These are phyloP conservation scores for Melieria crassipennis DNA, from an alignment of 2,888 invertebrate genomes.

Conservation along the genomic window DNA sequence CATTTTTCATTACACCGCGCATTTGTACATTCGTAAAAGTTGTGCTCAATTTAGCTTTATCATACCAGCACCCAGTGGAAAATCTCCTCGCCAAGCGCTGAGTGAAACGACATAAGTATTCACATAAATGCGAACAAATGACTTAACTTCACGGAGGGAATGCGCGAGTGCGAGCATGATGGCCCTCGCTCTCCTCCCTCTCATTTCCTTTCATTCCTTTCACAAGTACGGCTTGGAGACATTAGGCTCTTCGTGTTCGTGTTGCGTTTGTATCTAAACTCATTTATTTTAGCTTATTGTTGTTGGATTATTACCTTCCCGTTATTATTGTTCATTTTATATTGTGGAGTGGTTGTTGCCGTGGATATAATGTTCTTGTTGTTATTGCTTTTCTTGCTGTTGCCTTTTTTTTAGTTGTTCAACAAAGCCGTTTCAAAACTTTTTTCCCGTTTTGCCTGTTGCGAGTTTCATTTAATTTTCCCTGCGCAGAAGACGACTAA, in stretches of 20 bases:
- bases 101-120: too few species aligned
- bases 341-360: too few species aligned
- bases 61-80: too few species aligned
- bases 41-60: too few species aligned
- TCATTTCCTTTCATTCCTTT: neutral
- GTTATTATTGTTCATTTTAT: neutral
- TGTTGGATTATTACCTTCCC: neutral
- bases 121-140: too few species aligned
- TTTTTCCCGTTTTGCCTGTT: too few species aligned
- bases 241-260: neutral
- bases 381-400: slow-evolving; percentile 45
- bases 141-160: neutral
- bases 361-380: slow-evolving; percentile 19
- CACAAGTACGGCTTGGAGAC: neutral
- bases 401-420: slow-evolving; percentile 22
- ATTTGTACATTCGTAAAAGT: too few species aligned
- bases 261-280: neutral
- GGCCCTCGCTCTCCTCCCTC: neutral
- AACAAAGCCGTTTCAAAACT: too few species aligned
- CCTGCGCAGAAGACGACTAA: too few species aligned
- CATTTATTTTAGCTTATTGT: neutral
- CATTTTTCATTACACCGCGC: slow-evolving; percentile 46
- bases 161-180: neutral
- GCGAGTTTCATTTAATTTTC: too few species aligned
- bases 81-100: too few species aligned